Conservation (phyloP, 2,113 vertebrate genomes). For the Bufo gargarizans region DNA sequence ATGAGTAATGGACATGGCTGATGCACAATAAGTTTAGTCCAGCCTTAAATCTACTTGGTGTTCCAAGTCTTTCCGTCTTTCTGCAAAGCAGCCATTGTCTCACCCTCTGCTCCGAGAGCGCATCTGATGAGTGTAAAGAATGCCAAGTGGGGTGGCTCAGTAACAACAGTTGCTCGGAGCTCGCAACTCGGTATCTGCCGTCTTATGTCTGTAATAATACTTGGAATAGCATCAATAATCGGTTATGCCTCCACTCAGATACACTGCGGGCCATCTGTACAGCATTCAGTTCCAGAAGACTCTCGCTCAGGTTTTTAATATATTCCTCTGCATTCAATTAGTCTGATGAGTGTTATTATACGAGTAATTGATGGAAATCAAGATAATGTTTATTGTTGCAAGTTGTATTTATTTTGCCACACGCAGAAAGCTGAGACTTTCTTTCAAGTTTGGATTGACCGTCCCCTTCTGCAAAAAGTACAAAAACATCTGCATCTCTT, state of each 20-base stretch:
- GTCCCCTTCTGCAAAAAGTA: background rate
- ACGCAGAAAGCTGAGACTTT: conserved; percentile 47
- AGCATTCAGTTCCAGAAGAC: conserved; percentile 68
- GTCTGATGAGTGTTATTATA: conserved; percentile 60
- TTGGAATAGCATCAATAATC: conserved; percentile 68
- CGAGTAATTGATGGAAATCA: conserved; percentile 59
- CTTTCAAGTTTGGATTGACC: conserved; percentile 24
- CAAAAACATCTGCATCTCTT: conserved; percentile 39
- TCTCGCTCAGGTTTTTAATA: conserved; percentile 65
- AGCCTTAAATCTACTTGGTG: conserved; percentile 76
- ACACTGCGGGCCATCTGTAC: conserved; percentile 71
- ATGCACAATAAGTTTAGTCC: conserved; percentile 73
- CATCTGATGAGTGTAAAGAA: conserved; percentile 66
- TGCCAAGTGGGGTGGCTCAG: conserved; percentile 70
- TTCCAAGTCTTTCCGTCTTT: conserved; percentile 73
- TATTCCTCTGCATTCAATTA: conserved; percentile 56
- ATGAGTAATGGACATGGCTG: conserved; percentile 78
- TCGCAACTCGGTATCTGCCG: conserved; percentile 68
- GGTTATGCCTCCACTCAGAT: conserved; percentile 65
- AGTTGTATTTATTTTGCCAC: conserved; percentile 60
- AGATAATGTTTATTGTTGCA: conserved; percentile 59
- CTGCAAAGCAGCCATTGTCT: conserved; percentile 77
- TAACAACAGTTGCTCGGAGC: conserved; percentile 72
- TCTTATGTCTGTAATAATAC: conserved; percentile 67
- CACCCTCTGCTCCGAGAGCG: conserved; percentile 65